A percentile compares a stretch with the other conserved stretches of the same genome.
phyloP scores from a whole-genome alignment of 2,888 invertebrate species.

The Serripes groenlandicus region DNA sequence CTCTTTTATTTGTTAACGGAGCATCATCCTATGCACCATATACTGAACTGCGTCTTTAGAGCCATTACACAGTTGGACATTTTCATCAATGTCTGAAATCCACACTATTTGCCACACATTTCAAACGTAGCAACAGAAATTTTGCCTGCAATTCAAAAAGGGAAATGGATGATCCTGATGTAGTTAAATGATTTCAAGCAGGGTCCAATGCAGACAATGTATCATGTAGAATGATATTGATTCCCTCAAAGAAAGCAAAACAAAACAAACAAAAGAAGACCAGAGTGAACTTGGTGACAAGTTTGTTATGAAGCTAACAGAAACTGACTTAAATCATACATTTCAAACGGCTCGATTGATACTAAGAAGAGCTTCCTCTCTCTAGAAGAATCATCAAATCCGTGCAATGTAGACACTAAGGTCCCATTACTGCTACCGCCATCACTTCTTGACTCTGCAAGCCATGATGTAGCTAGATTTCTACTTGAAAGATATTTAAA shows the following conservation, averaged over 20 bases:
- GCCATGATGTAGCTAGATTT: slow-evolving; percentile 31
- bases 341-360: slow-evolving; percentile 21
- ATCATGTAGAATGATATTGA: slow-evolving; percentile 44
- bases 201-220: slow-evolving; percentile 34
- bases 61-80: slow-evolving; percentile 46
- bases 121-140: slow-evolving; percentile 40
- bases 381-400: not conserved
- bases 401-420: slow-evolving; percentile 40
- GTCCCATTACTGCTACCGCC: slow-evolving; percentile 14
- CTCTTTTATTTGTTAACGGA: slow-evolving; percentile 61
- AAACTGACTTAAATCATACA: slow-evolving; percentile 21
- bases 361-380: slow-evolving; percentile 28
- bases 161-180: slow-evolving; percentile 56
- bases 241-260: slow-evolving; percentile 41
- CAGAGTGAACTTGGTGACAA: slow-evolving; percentile 20
- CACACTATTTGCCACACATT: slow-evolving; percentile 49
- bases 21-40: slow-evolving; percentile 64
- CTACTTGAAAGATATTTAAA: slow-evolving; percentile 24
- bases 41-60: slow-evolving; percentile 35
- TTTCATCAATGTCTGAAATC: slow-evolving; percentile 56
- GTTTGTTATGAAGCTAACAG: slow-evolving; percentile 11
- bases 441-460: slow-evolving; percentile 36
- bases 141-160: slow-evolving; percentile 59
- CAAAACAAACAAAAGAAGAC: too few species aligned
- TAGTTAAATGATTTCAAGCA: slow-evolving; percentile 42